Evolutionary conservation across 2,888 invertebrate species (phyloP).

Genomic region (Campoplex capitator): DNA sequence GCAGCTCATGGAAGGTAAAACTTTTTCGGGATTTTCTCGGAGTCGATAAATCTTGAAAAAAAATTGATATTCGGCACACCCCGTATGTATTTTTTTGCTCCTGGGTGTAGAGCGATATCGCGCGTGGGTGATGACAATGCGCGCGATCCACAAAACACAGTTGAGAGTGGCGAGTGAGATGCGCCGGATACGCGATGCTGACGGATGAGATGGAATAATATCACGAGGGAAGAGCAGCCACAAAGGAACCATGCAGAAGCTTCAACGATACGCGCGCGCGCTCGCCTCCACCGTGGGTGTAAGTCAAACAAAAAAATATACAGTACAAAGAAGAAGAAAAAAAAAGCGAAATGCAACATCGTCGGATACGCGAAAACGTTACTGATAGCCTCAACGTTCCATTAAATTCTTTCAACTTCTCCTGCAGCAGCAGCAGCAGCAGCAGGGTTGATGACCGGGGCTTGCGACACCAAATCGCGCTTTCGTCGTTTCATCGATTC

Average conservation of each 20-base stretch:
- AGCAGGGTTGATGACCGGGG: constrained; percentile 28
- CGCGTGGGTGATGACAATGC: constrained; percentile 59
- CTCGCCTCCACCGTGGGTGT: constrained; percentile 31
- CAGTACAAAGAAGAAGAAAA: background rate
- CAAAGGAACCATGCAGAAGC: constrained; percentile 48
- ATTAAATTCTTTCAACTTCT: constrained; percentile 20
- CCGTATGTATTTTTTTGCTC: background rate
- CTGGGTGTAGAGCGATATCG: constrained; percentile 18
- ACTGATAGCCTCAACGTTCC: constrained; percentile 29
- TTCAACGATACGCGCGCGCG: constrained; percentile 38
- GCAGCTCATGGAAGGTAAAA: background rate
- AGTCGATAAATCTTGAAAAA: background rate
- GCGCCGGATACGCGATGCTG: constrained; percentile 52
- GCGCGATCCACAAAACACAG: constrained; percentile 6
- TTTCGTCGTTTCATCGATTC: background rate
- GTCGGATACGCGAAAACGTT: constrained; percentile 36
- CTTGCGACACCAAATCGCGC: background rate
- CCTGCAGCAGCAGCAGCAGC: background rate
- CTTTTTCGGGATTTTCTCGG: background rate
- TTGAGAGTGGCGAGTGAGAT: constrained; percentile 47
- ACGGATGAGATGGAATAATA: constrained; percentile 45
- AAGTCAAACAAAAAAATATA: background rate
- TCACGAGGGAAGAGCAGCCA: constrained; percentile 40
- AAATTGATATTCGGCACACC: background rate
- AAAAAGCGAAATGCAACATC: constrained; percentile 16